A percentile compares a stretch with the other conserved stretches of the same genome.
Conservation (phyloP, 2,797 vertebrate species). For the Betta splendens region DNA sequence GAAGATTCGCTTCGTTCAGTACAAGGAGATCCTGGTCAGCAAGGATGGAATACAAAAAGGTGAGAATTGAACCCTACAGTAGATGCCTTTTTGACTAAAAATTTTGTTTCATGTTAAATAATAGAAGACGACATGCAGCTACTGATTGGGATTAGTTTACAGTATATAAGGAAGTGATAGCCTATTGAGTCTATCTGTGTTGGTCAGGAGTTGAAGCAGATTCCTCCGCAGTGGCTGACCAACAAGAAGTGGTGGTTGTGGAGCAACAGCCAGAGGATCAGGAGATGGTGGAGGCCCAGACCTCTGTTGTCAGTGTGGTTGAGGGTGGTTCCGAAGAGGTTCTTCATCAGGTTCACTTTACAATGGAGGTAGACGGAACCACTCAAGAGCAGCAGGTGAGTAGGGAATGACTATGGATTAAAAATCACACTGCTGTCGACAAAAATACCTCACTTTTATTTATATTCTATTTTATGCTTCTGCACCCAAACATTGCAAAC, state of each 20-base stretch:
- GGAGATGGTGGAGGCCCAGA: conserved; percentile 73
- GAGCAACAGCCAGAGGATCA: conserved; percentile 62
- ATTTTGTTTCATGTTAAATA: neutral
- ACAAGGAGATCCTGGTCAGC: conserved; percentile 87
- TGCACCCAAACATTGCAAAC: too few species aligned
- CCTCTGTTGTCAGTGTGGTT: conserved; percentile 87
- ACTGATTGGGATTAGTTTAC: neutral
- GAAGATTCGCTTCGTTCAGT: conserved; percentile 92
- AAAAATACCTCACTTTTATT: neutral
- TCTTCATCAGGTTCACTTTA: conserved; percentile 91
- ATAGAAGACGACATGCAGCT: neutral
- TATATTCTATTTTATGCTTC: too few species aligned
- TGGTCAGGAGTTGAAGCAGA: conserved; percentile 57
- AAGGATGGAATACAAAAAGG: conserved; percentile 89
- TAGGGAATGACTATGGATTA: neutral
- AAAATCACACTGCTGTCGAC: neutral
- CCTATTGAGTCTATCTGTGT: neutral
- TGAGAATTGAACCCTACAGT: conserved; percentile 43
- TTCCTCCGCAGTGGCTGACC: conserved; percentile 14
- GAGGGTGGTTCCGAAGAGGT: conserved; percentile 89
- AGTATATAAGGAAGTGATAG: neutral
- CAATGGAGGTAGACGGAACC: conserved; percentile 86
- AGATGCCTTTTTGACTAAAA: neutral
- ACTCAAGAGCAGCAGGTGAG: conserved; percentile 80
- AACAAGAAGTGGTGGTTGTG: conserved; percentile 64